Evolutionary conservation across 2,888 invertebrate genomes (phyloP).

Genomic region (Formica aserva): DNA sequence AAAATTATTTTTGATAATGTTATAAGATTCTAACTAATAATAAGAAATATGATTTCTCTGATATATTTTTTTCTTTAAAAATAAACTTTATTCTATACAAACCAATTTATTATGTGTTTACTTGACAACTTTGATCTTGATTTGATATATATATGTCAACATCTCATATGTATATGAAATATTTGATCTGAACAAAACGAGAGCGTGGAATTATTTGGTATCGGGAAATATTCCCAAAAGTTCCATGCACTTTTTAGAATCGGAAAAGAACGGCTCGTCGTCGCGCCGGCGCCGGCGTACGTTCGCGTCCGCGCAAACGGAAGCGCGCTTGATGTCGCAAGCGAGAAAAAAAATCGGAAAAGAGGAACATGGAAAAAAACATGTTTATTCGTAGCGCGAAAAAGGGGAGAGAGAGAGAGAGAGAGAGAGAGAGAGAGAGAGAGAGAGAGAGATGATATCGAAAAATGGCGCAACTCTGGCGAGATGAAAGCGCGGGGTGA

Average conservation of each 20-base stretch:
- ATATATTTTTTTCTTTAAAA: not conserved
- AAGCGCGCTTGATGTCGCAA: conserved; percentile 32
- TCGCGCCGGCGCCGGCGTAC: conserved; percentile 23
- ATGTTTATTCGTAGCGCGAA: conserved; percentile 37
- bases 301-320: conserved; percentile 14
- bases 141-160: not conserved
- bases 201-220: conserved; percentile 13
- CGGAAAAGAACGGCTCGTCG: conserved; percentile 17
- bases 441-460: conserved; percentile 57
- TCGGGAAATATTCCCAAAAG: conserved; percentile 20
- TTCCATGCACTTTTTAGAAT: conserved; percentile 12
- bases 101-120: not conserved
- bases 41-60: not conserved
- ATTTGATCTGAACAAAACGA: not conserved
- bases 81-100: not conserved
- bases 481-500: conserved; percentile 37
- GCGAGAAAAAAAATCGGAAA: conserved; percentile 38
- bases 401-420: not conserved
- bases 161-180: not conserved
- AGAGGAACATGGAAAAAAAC: conserved; percentile 36
- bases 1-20: not conserved
- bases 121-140: not conserved
- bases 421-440: not conserved
- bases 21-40: not conserved
- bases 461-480: conserved; percentile 68